Evolutionary conservation across 2,888 invertebrate species (phyloP), one percentile per base, ranked within the genome.

Genomic region (Xanthia icteritia): DNA sequence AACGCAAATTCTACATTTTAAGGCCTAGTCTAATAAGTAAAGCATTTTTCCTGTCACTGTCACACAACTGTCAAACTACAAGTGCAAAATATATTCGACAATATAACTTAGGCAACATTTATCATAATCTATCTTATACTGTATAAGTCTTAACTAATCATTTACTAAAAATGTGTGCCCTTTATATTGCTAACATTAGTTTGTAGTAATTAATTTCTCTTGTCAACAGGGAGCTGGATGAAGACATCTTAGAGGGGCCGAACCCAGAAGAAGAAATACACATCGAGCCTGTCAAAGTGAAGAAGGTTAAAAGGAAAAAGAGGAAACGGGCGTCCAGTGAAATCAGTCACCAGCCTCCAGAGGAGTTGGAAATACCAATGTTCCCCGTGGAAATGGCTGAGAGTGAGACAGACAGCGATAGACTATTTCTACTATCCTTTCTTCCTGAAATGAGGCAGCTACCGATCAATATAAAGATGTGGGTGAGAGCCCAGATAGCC

Each of bases 401-500:
- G 36, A 83, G 51, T 27, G 95, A 95, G 9, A 84, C 86, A 5
- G 96, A 96, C 79, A 94, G 93, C 76, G 96, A 96, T 67, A 93
- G 89, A 56, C 81, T 96, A 78, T 96, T 96, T 73, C 90, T 96
- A 2, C 85, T 96, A 48, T 96, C 96, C 0, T 96, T 96, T 79
- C 88, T 95, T 39, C 96, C 96, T 15, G 96, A 96, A 89, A 94
- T 96, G 93, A 92, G 93, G 72, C 95, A 95, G 84, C 83, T 96
- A 42, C 96, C 96, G 0, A 81, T 93, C 2, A 92, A 96, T 84
- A 91, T 96, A 42, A 96, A 96, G 90, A 96, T 96, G 96, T 96
- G 96, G 96, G 95, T 94, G 69, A 84, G 96, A 27, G 93, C 96
- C 0, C 95, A 96, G 88, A 95, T 96, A 76, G 96, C 96, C 0